Conservation (phyloP, 2,797 vertebrate genomes). For the Manis crassicaudata region DNA sequence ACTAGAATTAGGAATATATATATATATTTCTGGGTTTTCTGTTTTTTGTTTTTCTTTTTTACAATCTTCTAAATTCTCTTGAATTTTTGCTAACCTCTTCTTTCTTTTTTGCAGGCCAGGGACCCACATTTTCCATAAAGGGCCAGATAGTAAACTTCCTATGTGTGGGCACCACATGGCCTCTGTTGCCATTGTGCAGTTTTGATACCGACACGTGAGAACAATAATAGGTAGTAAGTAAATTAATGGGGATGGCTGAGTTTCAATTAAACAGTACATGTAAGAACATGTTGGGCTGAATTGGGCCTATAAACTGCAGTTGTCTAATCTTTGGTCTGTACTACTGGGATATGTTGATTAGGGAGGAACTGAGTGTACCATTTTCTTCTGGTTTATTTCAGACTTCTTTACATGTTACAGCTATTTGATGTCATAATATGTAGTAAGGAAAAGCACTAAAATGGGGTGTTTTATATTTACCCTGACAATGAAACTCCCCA, state of each 20-base stretch:
- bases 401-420: not conserved
- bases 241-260: accelerated
- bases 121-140: not conserved
- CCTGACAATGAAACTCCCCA: not conserved
- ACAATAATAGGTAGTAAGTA: not conserved
- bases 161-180: not conserved
- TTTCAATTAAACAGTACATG: not conserved
- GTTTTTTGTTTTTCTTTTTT: not conserved
- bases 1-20: not conserved
- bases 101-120: not conserved
- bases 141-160: not conserved
- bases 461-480: not conserved
- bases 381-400: not conserved
- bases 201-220: not conserved
- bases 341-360: not conserved
- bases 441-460: not conserved
- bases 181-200: not conserved
- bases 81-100: not conserved
- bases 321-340: not conserved
- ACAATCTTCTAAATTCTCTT: not conserved
- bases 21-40: not conserved
- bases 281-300: not conserved
- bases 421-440: not conserved
- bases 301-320: accelerated
- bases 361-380: not conserved